Evolutionary conservation across 2,113 vertebrate species (phyloP).

Genomic region (Oxygymnocypris stewartii): DNA sequence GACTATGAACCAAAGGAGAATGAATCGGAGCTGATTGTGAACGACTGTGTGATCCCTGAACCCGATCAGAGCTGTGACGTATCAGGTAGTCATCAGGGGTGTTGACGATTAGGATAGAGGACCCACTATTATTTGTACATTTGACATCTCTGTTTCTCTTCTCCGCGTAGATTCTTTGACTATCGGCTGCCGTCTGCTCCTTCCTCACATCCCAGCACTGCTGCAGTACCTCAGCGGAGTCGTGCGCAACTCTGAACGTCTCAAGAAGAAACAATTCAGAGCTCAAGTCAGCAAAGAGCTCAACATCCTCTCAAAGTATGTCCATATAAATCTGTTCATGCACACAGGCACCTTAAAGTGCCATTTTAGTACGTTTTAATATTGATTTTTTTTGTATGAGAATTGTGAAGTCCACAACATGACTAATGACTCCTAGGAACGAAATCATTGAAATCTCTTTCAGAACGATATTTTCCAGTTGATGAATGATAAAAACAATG

Average conservation of each 20-base stretch:
- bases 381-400: neutral
- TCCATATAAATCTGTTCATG: neutral
- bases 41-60: conserved; percentile 70
- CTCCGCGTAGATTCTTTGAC: conserved; percentile 73
- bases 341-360: neutral
- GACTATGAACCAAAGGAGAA: conserved; percentile 82
- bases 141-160: neutral
- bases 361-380: neutral
- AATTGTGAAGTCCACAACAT: neutral
- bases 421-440: neutral
- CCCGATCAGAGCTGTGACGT: conserved; percentile 58
- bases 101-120: neutral
- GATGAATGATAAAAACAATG: too few species aligned
- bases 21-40: conserved; percentile 71
- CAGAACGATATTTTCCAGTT: neutral
- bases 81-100: conserved; percentile 71
- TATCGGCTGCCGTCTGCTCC: conserved; percentile 82
- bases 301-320: conserved; percentile 95
- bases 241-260: conserved; percentile 81
- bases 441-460: neutral
- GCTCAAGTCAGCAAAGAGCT: conserved; percentile 91
- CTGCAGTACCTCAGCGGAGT: conserved; percentile 85
- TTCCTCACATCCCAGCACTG: conserved; percentile 87
- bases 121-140: neutral
- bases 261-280: conserved; percentile 88